Percentiles rank a stretch among this genome's conserved stretches.
Evolutionary conservation across 1,140 invertebrate genomes (phyloP).

Genomic region (Copidosoma floridanum): DNA sequence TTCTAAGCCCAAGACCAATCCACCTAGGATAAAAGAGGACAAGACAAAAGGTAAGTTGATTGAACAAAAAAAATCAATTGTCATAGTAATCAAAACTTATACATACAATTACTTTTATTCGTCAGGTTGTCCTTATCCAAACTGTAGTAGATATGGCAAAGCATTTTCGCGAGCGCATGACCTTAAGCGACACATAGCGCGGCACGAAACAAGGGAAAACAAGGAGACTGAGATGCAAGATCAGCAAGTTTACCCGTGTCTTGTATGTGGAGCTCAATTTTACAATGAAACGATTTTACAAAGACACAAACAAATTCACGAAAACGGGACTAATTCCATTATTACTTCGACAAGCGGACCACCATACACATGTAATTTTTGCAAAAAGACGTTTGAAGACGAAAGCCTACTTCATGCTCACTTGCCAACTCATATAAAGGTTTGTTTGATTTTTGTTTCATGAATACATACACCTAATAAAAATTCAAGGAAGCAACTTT

Average conservation of each 20-base stretch:
- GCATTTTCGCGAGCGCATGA: constrained; percentile 52
- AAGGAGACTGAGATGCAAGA: constrained; percentile 34
- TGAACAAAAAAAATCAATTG: too few relatives aligned
- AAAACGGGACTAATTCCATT: constrained; percentile 1
- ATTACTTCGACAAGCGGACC: constrained; percentile 28
- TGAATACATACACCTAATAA: too few relatives aligned
- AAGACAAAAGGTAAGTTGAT: constrained; percentile 21
- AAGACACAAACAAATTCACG: constrained; percentile 33
- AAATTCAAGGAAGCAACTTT: neutral
- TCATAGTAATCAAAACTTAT: neutral
- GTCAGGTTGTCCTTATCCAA: constrained; percentile 48
- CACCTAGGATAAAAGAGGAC: constrained; percentile 23
- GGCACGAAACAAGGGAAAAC: constrained; percentile 51
- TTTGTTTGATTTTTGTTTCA: too few relatives aligned
- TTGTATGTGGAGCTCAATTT: constrained; percentile 37
- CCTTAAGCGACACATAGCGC: constrained; percentile 50
- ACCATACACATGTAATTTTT: constrained; percentile 35
- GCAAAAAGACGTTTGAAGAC: constrained; percentile 40
- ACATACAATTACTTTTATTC: neutral
- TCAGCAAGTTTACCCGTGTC: constrained; percentile 33
- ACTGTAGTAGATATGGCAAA: constrained; percentile 45
- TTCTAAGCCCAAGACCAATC: constrained; percentile 5
- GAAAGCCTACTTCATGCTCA: constrained; percentile 46
- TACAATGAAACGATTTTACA: constrained; percentile 38
- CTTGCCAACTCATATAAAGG: constrained; percentile 45